Evolutionary conservation across 2,113 vertebrate species (phyloP), one percentile per base, ranked within the genome.

Genomic region (Mesocricetus auratus): DNA sequence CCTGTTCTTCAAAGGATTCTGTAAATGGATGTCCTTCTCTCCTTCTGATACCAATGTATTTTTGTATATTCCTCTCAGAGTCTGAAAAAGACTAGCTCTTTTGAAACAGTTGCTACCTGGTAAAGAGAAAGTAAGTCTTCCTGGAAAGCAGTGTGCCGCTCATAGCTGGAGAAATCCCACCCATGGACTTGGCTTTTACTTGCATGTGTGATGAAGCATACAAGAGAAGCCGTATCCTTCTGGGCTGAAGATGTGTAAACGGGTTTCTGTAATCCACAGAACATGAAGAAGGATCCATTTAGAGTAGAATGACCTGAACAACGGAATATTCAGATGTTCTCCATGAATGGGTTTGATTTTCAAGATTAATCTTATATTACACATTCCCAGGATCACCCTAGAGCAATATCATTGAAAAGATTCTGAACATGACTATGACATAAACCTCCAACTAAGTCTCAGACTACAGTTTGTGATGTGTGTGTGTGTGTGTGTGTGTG

Each of bases 41-140:
- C 21, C 0, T 42, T 8, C 4, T 42, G 8, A n/a, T 24, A 0
- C 9, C 4, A 24, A 29, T 45, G 9, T 74, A 1, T 29, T 45
- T 10, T 45, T 1, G 24, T 45, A 13, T 45, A 45, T 29, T 47
- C 33, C 73, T 75, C 22, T 39, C 39, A 75, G 42, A 47, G 73
- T 45, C 21, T 47, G 73, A 42, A 39, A 45, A 16, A 19, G 11
- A 42, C 39, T 42, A 74, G 21, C n/a, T 74, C 7, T 24, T 0
- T 39, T 22, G 21, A 22, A 74, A 42, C 21, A 74, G n/a, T 6
- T 79, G 53, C n/a, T 81, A n/a, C 0, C 21, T n/a, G 33, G 33
- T n/a, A 81, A 56, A 81, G 50, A 58, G 21, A 58, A 58, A 7
- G 11, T 58, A 10, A 7, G 50, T 58, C 78, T 81, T 58, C 78